These are phyloP conservation scores for Hypsopygia costalis DNA, from an alignment of 2,888 invertebrate species.

Conservation along the genomic window DNA sequence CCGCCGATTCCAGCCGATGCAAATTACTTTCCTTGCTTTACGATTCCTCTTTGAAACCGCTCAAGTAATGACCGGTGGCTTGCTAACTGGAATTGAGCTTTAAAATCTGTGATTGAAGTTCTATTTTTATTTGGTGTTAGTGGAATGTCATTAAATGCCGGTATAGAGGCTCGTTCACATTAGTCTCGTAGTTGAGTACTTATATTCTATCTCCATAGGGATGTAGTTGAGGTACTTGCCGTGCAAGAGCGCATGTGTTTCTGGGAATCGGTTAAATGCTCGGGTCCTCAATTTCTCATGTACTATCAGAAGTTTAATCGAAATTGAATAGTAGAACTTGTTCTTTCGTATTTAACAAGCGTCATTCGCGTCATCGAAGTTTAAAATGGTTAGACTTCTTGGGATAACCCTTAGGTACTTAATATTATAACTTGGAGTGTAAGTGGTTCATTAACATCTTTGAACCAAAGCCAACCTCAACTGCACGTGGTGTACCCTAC, in stretches of 20 bases:
- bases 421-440: too few species aligned
- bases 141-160: slow-evolving; percentile 25
- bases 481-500: too few species aligned
- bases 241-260: slow-evolving; percentile 14
- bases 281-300: too few species aligned
- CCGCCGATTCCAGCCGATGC: slow-evolving; percentile 47
- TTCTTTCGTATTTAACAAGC: too few species aligned
- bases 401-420: too few species aligned
- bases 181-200: slow-evolving; percentile 10
- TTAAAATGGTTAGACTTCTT: too few species aligned
- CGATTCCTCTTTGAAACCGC: slow-evolving; percentile 48
- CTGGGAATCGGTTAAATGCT: slow-evolving; percentile 27
- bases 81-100: slow-evolving; percentile 27
- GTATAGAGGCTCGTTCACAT: slow-evolving; percentile 21
- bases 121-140: slow-evolving; percentile 19
- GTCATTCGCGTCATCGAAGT: too few species aligned
- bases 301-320: slow-evolving; percentile 16
- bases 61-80: slow-evolving; percentile 31
- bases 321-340: background rate
- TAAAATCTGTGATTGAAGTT: slow-evolving; percentile 20
- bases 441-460: too few species aligned
- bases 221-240: slow-evolving; percentile 1
- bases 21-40: slow-evolving; percentile 71
- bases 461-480: too few species aligned
- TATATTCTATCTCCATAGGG: slow-evolving; percentile 14